phyloP scores from a whole-genome alignment of 2,113 vertebrate genomes.

The Nannospalax galili region DNA sequence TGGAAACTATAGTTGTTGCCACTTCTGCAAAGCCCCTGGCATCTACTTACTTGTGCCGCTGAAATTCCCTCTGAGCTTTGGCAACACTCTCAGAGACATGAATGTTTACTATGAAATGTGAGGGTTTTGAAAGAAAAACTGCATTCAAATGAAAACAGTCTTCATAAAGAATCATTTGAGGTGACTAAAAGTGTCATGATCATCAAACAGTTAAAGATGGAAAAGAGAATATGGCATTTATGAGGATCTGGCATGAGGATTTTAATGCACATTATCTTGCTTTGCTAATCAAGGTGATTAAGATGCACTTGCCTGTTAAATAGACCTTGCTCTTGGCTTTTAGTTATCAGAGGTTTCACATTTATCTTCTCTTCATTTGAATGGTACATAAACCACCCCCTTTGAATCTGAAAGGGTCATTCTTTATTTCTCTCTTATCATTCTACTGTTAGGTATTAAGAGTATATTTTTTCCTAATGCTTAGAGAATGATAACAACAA shows the following conservation, averaged over 20 bases:
- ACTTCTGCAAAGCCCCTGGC: neutral
- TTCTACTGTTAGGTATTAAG: conserved; percentile 62
- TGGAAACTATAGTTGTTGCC: conserved; percentile 4
- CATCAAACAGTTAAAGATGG: conserved; percentile 64
- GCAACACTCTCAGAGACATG: neutral
- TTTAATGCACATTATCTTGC: conserved; percentile 75
- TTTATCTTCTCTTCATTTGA: conserved; percentile 67
- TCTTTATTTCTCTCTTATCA: conserved; percentile 18
- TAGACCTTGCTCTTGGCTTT: conserved; percentile 53
- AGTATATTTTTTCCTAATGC: neutral
- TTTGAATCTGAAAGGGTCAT: conserved; percentile 43
- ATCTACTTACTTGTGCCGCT: neutral
- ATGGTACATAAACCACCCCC: neutral
- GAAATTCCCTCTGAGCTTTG: neutral
- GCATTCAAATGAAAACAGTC: neutral
- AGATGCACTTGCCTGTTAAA: conserved; percentile 75
- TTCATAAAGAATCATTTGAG: neutral
- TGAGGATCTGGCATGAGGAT: conserved; percentile 66
- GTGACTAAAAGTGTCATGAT: conserved; percentile 32
- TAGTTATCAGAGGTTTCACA: conserved; percentile 57
- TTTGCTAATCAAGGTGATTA: conserved; percentile 79
- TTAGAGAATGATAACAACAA: conserved; percentile 74
- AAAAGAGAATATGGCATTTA: conserved; percentile 61
- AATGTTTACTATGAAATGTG: neutral
- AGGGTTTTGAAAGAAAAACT: conserved; percentile 3